phyloP scores from a whole-genome alignment of 2,888 invertebrate species.

The Coremacera marginata region DNA sequence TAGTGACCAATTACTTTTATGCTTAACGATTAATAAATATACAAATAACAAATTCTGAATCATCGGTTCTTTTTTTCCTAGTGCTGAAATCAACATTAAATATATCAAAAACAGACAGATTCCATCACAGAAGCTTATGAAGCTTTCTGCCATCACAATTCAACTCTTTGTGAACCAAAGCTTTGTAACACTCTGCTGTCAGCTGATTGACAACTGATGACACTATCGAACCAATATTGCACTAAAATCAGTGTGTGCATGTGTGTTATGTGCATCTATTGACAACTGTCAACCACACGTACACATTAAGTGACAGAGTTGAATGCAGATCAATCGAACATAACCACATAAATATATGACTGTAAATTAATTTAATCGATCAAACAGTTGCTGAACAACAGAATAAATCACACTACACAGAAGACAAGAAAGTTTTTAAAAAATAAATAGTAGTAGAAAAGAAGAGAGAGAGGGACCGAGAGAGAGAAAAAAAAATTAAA shows the following conservation, averaged over 20 bases:
- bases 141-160: no score
- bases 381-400: constrained; percentile 10
- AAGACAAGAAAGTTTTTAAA: not conserved
- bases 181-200: no score
- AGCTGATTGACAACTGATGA: no score
- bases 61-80: no score
- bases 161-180: no score
- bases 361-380: constrained; percentile 32
- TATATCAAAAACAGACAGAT: no score
- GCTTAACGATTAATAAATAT: no score
- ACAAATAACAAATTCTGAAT: no score
- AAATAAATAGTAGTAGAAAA: not conserved
- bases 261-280: not conserved
- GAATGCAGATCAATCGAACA: constrained; percentile 24
- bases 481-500: not conserved
- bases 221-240: no score
- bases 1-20: no score
- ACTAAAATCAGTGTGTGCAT: not conserved
- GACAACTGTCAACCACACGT: constrained; percentile 12
- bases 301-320: constrained; percentile 16
- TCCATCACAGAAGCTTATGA: no score
- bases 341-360: constrained; percentile 33
- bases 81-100: no score
- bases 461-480: not conserved
- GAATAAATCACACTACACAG: not conserved